Base-by-base conservation (phyloP, 2,888 invertebrate genomes). In the Mechanitis mazaeus region DNA sequence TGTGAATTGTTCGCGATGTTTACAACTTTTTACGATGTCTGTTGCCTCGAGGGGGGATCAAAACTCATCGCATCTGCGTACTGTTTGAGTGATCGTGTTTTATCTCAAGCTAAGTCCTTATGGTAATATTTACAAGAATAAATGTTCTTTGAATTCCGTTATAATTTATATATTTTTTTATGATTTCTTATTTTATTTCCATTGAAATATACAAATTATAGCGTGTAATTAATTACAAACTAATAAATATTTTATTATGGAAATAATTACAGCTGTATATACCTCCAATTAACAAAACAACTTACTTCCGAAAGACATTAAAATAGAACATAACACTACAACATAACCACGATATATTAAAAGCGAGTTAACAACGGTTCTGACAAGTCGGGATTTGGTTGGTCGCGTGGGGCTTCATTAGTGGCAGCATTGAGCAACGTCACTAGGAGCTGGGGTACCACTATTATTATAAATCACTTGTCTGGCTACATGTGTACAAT, bases 361-460 rank as follows among this genome's bases (percentile, higher is more conserved):
- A 42, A 58, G 45, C 54, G 53, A 66, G 63, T 61, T 65, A 69
- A 64, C 70, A 69, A 72, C 65, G 66, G 69, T 64, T 71, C 69
- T 74, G 73, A 76, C 74, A 77, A 73, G 72, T 69, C 60, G 65
- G 67, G 68, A 72, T 72, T 78, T 78, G 78, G 77, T 69, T 64
- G 72, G 73, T 73, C 85, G 75, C 83, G 71, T 68, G 83, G 83
- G 85, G 83, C 84, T 83, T 85, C 83, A 84, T 85, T 84, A 85
- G 76, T 74, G 72, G 73, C 72, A 73, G 74, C 72, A 74, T 70
- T 65, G 71, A 77, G 77, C 77, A 75, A 71, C 75, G 78, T 80
- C 80, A 80, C 77, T 78, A 70, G n/a, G 35, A 61, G 58, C 12
- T 20, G 63, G 63, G 66, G 64, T 62, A 55, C 58, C 33, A 62